Base-by-base conservation (phyloP, 2,888 invertebrate genomes). In the Urechis unicinctus region DNA sequence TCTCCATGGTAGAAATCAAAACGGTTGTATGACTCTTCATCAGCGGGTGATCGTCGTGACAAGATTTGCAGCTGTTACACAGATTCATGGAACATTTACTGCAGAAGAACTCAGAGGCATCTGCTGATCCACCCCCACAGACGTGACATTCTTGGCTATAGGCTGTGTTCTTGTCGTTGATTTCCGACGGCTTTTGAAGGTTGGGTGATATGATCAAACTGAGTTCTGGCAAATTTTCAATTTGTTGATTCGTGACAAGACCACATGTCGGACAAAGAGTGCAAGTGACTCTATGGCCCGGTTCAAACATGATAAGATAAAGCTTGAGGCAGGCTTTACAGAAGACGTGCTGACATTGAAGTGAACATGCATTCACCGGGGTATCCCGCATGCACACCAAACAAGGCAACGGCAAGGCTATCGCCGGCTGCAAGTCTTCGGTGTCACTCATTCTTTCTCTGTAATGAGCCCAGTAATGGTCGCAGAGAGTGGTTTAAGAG, bases 41-140 rank as follows among this genome's bases (percentile, higher is more conserved):
- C 3, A 63, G 41, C 25, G 17, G 36, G 4, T 52, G 56, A 31
- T 57, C 50, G 22, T 50, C 52, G 53, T 63, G 63, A 3, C 28
- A 28, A 5, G 26, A 26, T 9, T 60, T 45, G 36, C 63, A 63
- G 1, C 22, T 25, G 2, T 52, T 26, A 47, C 63, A 63, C 29
- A 63, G 44, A 52, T 60, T 59, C 36, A 63, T 30, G 13, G 30
- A 21, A 44, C 63, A 63, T 41, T 61, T 62, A 31, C 52, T 49
- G 31, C 63, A 63, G 55, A 53, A 62, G 44, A 50, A 62, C 30
- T 57, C 59, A 1, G 56, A 47, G 21, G 22, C 26, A n/a, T n/a
- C n/a, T n/a, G n/a, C n/a, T n/a, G n/a, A n/a, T n/a, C n/a, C n/a
- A n/a, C n/a, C n/a, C n/a, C n/a, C n/a, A 22, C 28, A 13, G 13